These are phyloP conservation scores for Gambusia affinis DNA, from an alignment of 2,113 vertebrate species.

Conservation along the genomic window DNA sequence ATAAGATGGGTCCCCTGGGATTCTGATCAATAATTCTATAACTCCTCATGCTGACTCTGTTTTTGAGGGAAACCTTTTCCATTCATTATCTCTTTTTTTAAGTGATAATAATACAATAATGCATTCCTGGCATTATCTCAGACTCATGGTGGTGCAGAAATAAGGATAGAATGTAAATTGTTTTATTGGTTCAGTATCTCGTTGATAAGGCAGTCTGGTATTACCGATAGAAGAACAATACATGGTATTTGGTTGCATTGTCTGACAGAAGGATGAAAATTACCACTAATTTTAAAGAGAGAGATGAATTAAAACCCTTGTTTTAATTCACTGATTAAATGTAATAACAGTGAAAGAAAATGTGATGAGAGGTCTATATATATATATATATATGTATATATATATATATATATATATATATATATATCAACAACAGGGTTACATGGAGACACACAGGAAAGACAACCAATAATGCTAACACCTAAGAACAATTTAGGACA, in stretches of 20 bases:
- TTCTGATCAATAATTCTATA: conserved; percentile 49
- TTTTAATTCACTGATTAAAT: too few relatives aligned
- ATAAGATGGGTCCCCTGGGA: conserved; percentile 35
- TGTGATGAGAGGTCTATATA: too few relatives aligned
- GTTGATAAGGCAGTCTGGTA: not conserved
- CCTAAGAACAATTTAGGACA: not conserved
- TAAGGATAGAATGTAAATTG: not conserved
- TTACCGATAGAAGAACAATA: too few relatives aligned
- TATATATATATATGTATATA: not conserved
- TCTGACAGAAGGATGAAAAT: too few relatives aligned
- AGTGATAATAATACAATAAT: not conserved
- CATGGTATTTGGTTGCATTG: too few relatives aligned
- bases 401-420: too few relatives aligned
- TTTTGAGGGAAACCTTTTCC: conserved; percentile 14
- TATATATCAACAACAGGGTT: not conserved
- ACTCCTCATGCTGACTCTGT: conserved; percentile 19
- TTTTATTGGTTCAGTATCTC: not conserved
- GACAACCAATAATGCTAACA: not conserved
- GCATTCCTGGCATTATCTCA: not conserved
- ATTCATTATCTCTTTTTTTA: not conserved
- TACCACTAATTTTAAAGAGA: too few relatives aligned
- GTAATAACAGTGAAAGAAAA: too few relatives aligned
- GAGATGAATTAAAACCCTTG: too few relatives aligned
- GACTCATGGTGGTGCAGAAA: not conserved
- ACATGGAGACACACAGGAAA: not conserved